Base-by-base conservation (phyloP, 1,140 invertebrate species). In the Platorchestia sp. region DNA sequence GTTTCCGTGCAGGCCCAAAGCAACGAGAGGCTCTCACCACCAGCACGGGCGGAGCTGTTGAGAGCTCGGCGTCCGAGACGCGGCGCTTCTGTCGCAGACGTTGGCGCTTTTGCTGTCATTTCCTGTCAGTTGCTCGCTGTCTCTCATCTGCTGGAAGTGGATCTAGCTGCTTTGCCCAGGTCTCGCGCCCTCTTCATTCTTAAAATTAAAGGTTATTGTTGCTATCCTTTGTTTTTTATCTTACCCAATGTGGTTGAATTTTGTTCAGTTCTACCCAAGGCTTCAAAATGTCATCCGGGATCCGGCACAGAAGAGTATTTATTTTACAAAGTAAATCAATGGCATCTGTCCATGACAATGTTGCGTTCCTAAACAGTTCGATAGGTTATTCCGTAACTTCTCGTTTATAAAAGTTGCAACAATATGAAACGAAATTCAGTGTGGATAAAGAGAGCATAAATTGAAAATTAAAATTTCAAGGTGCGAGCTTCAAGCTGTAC, bases 121-220 rank as follows among this genome's bases (percentile, higher is more conserved):
- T 89, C 87, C 87, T 89, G 87, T 41, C 41, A 41, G 87, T 27
- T 43, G 87, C n/a, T 42, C 36, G 87, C 87, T 36, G 87, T 41
- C 43, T 89, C 87, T 89, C 87, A 44, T 10, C 41, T 89, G 87
- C 87, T 89, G 87, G 87, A 89, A 89, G 87, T 89, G 87, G 87
- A 27, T 14, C 43, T 89, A 22, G 14, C 41, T 89, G 87, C 41
- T 89, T 89, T 89, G 87, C 59, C 59, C 59, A 75, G 87, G 36
- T 89, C 41, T 89, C 3, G 87, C 87, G 87, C 59, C n/a, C 10
- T 19, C 59, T 75, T 75, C 59, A 75, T 75, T 75, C 36, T 75
- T 75, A 75, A 75, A 75, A 75, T 75, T 75, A 75, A 75, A 75
- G 59, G 59, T 75, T 75, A 75, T 75, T 75, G 59, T 75, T 75